These are phyloP conservation scores for Penaeus japonicus DNA, from an alignment of 1,140 invertebrate species.

Conservation along the genomic window DNA sequence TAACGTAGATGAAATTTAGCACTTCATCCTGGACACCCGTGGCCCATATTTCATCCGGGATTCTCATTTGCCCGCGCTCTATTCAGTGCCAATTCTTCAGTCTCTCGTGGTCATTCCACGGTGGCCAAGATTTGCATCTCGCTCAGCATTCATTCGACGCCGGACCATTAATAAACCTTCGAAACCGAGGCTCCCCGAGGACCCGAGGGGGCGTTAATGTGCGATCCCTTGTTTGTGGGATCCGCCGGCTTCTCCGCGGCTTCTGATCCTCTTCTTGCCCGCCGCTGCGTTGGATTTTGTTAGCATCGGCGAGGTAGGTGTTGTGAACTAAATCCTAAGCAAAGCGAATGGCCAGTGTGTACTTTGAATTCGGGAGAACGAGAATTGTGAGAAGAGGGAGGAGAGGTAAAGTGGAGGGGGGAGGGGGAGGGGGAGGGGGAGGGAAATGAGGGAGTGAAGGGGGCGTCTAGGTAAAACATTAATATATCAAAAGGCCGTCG, in stretches of 20 bases:
- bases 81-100: not conserved
- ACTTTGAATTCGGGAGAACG: not conserved
- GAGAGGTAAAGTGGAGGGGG: not conserved
- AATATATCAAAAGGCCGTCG: conserved; percentile 52
- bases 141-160: conserved; percentile 40
- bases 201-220: not conserved
- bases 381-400: not conserved
- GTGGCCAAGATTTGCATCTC: conserved; percentile 46
- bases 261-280: no score
- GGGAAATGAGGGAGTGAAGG: not conserved
- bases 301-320: no score
- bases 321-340: no score
- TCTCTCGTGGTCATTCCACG: conserved; percentile 23
- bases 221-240: not conserved
- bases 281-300: no score
- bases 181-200: conserved; percentile 8
- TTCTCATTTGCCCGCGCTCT: conserved; percentile 19
- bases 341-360: not conserved
- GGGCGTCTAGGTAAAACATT: conserved; percentile 38
- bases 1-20: conserved; percentile 20
- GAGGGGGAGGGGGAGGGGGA: not conserved
- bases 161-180: conserved; percentile 28
- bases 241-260: not conserved
- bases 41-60: not conserved
- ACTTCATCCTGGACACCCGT: not conserved